A percentile compares a stretch with the other conserved stretches of the same genome.
phyloP scores from a whole-genome alignment of 2,888 invertebrate genomes.

The Acleris emargana region DNA sequence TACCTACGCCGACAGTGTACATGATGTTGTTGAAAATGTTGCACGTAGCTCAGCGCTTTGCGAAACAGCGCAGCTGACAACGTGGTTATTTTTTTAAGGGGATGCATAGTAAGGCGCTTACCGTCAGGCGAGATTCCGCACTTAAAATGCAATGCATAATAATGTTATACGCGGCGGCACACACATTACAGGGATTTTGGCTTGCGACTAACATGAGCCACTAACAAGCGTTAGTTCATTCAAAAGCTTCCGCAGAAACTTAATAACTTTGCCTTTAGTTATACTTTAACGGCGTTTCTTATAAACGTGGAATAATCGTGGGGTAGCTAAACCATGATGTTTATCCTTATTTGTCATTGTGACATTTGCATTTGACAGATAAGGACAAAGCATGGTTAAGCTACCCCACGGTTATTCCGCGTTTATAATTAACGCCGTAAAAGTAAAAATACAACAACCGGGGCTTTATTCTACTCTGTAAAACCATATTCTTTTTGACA shows the following conservation, averaged over 20 bases:
- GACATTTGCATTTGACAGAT: too few species aligned
- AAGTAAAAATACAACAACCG: not conserved
- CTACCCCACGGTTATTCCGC: too few species aligned
- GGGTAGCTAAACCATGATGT: too few species aligned
- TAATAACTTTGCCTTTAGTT: not conserved
- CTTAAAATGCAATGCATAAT: constrained; percentile 37
- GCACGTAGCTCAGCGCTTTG: not conserved
- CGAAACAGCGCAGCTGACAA: constrained; percentile 4
- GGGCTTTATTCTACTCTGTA: too few species aligned
- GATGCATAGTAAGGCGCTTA: constrained; percentile 31
- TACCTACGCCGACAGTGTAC: too few species aligned
- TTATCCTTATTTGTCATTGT: too few species aligned
- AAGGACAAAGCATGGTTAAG: too few species aligned
- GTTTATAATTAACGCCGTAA: too few species aligned
- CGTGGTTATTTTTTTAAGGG: constrained; percentile 9
- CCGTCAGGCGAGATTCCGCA: constrained; percentile 25
- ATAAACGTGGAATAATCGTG: too few species aligned
- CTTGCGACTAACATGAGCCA: constrained; percentile 20
- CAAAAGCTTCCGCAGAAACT: not conserved
- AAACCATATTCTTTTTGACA: too few species aligned
- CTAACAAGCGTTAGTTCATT: constrained; percentile 4
- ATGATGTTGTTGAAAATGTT: not conserved
- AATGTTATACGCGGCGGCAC: constrained; percentile 28
- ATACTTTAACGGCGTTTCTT: too few species aligned
- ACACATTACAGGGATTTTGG: constrained; percentile 23